Evolutionary conservation across 2,797 vertebrate species (phyloP).

Genomic region (Zalophus californianus): DNA sequence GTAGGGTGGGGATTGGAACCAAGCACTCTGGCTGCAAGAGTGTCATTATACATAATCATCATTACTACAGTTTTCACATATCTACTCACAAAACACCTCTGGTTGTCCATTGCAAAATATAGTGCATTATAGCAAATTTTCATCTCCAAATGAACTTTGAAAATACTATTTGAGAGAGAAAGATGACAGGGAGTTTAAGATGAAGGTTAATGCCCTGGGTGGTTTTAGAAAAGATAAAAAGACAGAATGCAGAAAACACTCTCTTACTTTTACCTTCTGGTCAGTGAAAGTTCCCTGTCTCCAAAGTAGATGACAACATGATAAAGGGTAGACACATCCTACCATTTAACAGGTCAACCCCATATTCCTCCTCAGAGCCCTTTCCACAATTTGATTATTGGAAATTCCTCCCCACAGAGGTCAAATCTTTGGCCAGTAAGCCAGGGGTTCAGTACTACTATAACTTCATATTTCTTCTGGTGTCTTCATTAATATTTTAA

Average conservation of each 20-base stretch:
- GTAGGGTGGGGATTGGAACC: background rate
- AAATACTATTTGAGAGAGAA: background rate
- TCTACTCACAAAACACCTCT: background rate
- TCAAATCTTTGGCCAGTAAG: background rate
- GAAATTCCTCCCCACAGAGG: background rate
- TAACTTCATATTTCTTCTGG: background rate
- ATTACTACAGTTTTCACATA: background rate
- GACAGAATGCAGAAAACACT: background rate
- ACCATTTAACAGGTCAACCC: background rate
- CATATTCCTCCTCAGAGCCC: background rate
- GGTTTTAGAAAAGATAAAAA: background rate
- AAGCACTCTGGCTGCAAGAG: background rate
- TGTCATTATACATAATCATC: background rate
- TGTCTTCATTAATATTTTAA: slow-evolving; percentile 7
- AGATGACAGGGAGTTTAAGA: background rate
- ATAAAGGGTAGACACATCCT: background rate
- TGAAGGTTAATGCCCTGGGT: background rate
- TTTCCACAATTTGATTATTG: background rate
- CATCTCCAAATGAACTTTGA: background rate
- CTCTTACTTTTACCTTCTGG: background rate
- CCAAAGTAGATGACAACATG: background rate
- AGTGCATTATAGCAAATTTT: background rate
- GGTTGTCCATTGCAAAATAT: background rate
- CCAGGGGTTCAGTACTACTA: background rate
- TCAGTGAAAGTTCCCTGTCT: background rate